Conservation (phyloP, 2,113 vertebrate genomes). For the Girardinichthys multiradiatus region DNA sequence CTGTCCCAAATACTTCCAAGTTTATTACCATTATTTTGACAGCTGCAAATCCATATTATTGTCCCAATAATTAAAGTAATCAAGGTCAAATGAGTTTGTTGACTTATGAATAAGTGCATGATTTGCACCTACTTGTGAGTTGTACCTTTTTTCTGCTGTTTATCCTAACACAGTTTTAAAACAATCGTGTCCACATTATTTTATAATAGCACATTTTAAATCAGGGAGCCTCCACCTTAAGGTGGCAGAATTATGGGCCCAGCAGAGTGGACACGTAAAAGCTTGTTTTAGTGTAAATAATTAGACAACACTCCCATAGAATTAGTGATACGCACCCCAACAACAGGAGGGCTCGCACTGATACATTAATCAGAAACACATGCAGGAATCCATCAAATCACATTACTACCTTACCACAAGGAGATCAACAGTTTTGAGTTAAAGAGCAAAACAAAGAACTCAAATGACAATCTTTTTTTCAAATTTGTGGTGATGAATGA, state of each 20-base stretch:
- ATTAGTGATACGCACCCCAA: constrained; percentile 16
- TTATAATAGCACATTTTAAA: background rate
- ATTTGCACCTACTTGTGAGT: background rate
- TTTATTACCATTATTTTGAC: background rate
- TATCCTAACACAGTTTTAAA: too few species aligned
- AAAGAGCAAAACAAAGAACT: constrained; percentile 33
- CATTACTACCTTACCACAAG: constrained; percentile 62
- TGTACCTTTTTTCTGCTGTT: background rate
- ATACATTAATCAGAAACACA: constrained; percentile 70
- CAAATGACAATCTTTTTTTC: constrained; percentile 42
- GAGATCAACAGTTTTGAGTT: constrained; percentile 65
- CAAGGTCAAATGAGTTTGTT: too few species aligned
- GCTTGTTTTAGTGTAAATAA: constrained; percentile 15
- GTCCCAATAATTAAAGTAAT: too few species aligned
- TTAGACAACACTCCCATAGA: constrained; percentile 16
- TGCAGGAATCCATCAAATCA: constrained; percentile 78
- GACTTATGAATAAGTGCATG: background rate
- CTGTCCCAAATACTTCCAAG: background rate
- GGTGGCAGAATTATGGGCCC: constrained; percentile 6
- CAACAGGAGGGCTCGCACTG: constrained; percentile 20
- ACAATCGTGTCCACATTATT: background rate
- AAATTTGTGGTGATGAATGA: constrained; percentile 58
- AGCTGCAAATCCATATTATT: background rate
- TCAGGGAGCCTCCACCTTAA: constrained; percentile 12
- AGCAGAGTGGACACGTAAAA: constrained; percentile 3